phyloP scores from a whole-genome alignment of 2,888 invertebrate species.

The Rhyacophila evoluta region DNA sequence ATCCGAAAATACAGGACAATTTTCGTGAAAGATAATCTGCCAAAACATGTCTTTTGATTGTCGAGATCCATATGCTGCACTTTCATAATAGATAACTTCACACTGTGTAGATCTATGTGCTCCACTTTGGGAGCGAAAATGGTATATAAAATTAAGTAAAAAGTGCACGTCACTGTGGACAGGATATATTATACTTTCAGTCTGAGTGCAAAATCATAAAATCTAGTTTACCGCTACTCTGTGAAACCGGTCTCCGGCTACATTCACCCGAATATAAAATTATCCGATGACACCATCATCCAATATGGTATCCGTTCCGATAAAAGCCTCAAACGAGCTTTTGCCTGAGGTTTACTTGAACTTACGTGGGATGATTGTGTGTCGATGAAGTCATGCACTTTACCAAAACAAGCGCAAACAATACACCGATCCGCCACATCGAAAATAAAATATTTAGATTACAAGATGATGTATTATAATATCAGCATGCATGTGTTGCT shows the following conservation, averaged over 20 bases:
- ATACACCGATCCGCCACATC: too few relatives aligned
- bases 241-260: not conserved
- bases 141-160: too few relatives aligned
- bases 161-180: not conserved
- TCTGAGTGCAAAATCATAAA: not conserved
- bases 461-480: too few relatives aligned
- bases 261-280: not conserved
- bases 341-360: not conserved
- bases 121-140: too few relatives aligned
- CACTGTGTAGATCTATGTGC: too few relatives aligned
- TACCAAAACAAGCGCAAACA: not conserved
- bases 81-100: too few relatives aligned
- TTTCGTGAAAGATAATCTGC: too few relatives aligned
- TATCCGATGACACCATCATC: slow-evolving; percentile 1
- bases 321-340: not conserved
- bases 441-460: too few relatives aligned
- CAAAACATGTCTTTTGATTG: too few relatives aligned
- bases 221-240: not conserved
- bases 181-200: slow-evolving; percentile 20
- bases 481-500: too few relatives aligned
- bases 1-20: too few relatives aligned
- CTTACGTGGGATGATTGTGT: not conserved
- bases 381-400: not conserved
- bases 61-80: too few relatives aligned
- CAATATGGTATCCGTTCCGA: not conserved